phyloP scores from a whole-genome alignment of 2,888 invertebrate species.

The Coenonympha glycerion region DNA sequence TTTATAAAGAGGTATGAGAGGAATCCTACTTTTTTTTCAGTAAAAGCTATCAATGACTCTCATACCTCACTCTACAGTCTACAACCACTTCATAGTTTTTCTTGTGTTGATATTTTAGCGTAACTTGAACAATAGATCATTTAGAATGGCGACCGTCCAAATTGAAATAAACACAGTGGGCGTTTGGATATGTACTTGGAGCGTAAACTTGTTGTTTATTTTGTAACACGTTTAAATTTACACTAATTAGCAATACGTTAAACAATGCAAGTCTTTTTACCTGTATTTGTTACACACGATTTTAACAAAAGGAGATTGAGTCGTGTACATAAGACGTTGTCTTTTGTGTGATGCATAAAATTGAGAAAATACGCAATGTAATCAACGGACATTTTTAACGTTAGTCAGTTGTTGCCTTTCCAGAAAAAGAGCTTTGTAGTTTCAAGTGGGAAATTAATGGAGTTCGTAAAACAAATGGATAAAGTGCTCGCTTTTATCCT shows the following conservation, averaged over 20 bases:
- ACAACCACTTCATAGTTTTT: slow-evolving; percentile 2
- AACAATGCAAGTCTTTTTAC: slow-evolving; percentile 3
- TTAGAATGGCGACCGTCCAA: slow-evolving; percentile 40
- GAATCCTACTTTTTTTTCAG: not conserved
- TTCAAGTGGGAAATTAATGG: not conserved
- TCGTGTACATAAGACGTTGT: not conserved
- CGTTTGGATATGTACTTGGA: slow-evolving; percentile 34
- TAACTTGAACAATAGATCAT: slow-evolving; percentile 38
- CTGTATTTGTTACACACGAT: slow-evolving; percentile 3
- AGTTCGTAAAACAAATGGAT: not conserved
- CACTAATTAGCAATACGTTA: slow-evolving; percentile 29
- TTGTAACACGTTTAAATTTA: slow-evolving; percentile 31
- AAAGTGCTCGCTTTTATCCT: not conserved
- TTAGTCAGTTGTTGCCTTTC: not conserved
- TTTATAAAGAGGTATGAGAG: not conserved
- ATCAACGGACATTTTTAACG: not conserved
- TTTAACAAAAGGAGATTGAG: not conserved
- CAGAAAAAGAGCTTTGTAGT: not conserved
- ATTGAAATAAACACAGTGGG: slow-evolving; percentile 30
- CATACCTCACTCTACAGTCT: not conserved
- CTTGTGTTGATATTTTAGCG: slow-evolving; percentile 29
- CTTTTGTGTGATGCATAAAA: slow-evolving; percentile 1
- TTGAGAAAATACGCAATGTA: not conserved
- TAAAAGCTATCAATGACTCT: not conserved
- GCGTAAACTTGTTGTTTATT: slow-evolving; percentile 38